Base-by-base conservation (phyloP, 2,888 invertebrate species). In the Cryptus armator region DNA sequence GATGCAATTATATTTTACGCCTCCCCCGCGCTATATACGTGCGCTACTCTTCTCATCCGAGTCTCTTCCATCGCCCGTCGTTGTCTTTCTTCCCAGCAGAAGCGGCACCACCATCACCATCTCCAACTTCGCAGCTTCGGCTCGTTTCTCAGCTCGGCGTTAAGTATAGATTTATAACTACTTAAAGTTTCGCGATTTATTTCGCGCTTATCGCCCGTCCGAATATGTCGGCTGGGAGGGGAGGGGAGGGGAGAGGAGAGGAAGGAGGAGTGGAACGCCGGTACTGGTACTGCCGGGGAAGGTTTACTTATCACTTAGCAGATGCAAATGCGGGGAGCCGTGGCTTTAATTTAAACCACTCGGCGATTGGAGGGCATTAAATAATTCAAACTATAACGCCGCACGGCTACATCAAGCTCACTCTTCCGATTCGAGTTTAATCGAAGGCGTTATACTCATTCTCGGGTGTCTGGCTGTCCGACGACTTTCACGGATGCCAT, bases 121-220 rank as follows among this genome's bases (percentile, higher is more conserved):
- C 71, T 66, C 56, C 82, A 67, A 80, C 84, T 77, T 67, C 37
- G 16, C 81, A 51, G 67, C 72, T 68, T 72, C 68, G 66, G 43
- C 70, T 75, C 81, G 76, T 87, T 86, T 84, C 86, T 87, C 87
- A 86, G 89, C 89, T 84, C 86, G 88, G 86, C 88, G 89, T 87
- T 91, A 91, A 92, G 92, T 93, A 93, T 93, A 93, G 93, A 93
- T 93, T 93, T 93, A 93, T 93, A 93, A 93, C 93, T 93, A 92
- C 93, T 93, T 93, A 93, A 93, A 93, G 93, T 93, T 93, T 92
- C 86, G 91, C 93, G 93, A 93, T 93, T 93, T 93, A 93, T 93
- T 93, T 93, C 91, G 91, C 92, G 93, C 93, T 93, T 93, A 93
- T 93, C 93, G 91, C 91, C 90, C 90, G 89, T 88, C 90, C 88